These are phyloP conservation scores for Sphaeramia orbicularis DNA, from an alignment of 2,797 vertebrate genomes.

Conservation along the genomic window DNA sequence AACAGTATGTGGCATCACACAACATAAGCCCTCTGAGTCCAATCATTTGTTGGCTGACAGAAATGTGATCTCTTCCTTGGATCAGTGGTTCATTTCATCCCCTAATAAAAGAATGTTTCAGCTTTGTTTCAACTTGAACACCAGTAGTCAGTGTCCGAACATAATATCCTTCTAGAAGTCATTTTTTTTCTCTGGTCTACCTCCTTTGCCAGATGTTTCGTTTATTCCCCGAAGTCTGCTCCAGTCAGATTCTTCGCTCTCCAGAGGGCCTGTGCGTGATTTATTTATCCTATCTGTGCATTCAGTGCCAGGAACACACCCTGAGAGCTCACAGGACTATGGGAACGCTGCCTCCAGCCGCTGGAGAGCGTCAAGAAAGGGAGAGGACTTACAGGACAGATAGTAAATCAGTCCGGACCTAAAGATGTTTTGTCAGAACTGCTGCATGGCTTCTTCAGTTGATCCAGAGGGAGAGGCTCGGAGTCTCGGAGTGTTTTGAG, in stretches of 20 bases:
- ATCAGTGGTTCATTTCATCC: slow-evolving; percentile 43
- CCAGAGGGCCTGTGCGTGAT: slow-evolving; percentile 65
- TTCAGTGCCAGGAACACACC: slow-evolving; percentile 70
- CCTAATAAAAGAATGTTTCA: slow-evolving; percentile 4
- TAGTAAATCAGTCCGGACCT: slow-evolving; percentile 54
- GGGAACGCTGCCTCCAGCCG: slow-evolving; percentile 44
- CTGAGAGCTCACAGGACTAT: slow-evolving; percentile 53
- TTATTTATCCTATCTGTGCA: slow-evolving; percentile 78
- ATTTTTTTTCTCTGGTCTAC: slow-evolving; percentile 46
- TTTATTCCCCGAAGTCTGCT: slow-evolving; percentile 60
- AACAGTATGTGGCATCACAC: slow-evolving; percentile 52
- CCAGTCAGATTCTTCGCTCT: slow-evolving; percentile 58
- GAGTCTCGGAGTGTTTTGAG: slow-evolving; percentile 12
- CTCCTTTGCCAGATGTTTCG: slow-evolving; percentile 74
- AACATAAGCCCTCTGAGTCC: slow-evolving; percentile 41
- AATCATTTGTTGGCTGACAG: slow-evolving; percentile 41
- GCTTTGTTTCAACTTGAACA: slow-evolving; percentile 8
- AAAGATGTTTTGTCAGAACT: slow-evolving; percentile 43
- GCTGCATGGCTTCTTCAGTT: slow-evolving; percentile 28
- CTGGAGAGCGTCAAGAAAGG: slow-evolving; percentile 43
- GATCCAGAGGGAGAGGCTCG: neutral
- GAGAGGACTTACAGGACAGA: slow-evolving; percentile 42
- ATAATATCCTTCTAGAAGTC: slow-evolving; percentile 41
- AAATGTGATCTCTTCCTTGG: slow-evolving; percentile 50
- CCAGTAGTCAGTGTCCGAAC: slow-evolving; percentile 29